A percentile compares a stretch with the other conserved stretches of the same genome.
Evolutionary conservation across 2,113 vertebrate genomes (phyloP).

Genomic region (Plestiodon gilberti): DNA sequence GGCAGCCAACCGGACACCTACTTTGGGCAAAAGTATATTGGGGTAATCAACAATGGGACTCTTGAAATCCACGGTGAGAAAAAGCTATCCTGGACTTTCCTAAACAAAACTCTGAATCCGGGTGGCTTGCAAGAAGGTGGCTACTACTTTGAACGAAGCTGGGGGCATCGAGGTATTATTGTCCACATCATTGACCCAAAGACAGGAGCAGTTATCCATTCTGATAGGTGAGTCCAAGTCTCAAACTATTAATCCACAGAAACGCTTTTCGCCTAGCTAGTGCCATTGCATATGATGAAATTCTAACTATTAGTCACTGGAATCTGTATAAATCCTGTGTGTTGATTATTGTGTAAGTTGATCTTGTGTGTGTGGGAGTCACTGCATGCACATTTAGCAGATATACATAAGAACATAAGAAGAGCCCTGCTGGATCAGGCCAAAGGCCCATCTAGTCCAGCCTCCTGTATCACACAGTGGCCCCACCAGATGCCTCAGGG

Average conservation of each 20-base stretch:
- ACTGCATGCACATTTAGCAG: not conserved
- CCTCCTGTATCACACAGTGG: no score
- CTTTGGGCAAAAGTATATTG: slow-evolving; percentile 92
- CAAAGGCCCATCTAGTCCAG: no score
- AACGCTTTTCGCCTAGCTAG: not conserved
- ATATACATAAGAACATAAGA: no score
- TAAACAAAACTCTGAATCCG: slow-evolving; percentile 89
- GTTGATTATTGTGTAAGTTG: not conserved
- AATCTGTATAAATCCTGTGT: not conserved
- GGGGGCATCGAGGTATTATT: slow-evolving; percentile 94
- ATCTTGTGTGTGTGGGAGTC: not conserved
- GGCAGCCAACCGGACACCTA: slow-evolving; percentile 78
- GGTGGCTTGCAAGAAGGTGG: slow-evolving; percentile 87
- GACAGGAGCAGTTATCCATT: slow-evolving; percentile 83
- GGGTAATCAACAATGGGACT: slow-evolving; percentile 85
- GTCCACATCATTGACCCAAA: slow-evolving; percentile 87
- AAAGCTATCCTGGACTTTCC: slow-evolving; percentile 94
- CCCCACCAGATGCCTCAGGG: no score
- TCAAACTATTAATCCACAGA: not conserved
- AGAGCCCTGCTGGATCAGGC: no score
- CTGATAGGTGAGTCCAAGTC: slow-evolving; percentile 81
- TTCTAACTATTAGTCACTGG: not conserved
- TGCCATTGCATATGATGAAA: no score
- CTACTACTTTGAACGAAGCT: slow-evolving; percentile 91
- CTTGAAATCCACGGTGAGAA: slow-evolving; percentile 89